phyloP scores from a whole-genome alignment of 2,888 invertebrate genomes.

The Torymus texanus region DNA sequence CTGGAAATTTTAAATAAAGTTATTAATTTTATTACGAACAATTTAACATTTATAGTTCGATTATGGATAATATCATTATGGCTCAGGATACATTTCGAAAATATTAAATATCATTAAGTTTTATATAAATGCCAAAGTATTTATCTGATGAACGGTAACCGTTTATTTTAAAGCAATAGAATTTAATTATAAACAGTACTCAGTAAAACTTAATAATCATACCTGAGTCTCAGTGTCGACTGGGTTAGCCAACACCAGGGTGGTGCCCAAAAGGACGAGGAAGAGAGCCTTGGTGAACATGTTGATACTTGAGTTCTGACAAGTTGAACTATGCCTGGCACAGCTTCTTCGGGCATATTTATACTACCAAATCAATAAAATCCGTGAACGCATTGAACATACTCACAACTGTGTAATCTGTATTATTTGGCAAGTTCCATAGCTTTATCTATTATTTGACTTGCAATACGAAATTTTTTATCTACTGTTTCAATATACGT shows the following conservation, averaged over 20 bases:
- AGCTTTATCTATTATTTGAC: too few relatives aligned
- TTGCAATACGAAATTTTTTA: too few relatives aligned
- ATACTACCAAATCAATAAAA: conserved; percentile 24
- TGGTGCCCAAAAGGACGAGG: conserved; percentile 29
- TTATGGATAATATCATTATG: too few relatives aligned
- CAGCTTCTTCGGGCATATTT: conserved; percentile 1
- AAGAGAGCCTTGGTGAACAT: conserved; percentile 41
- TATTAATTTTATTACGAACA: neutral
- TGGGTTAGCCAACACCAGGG: conserved; percentile 31
- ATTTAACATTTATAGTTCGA: neutral
- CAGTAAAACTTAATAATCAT: neutral
- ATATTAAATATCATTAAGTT: too few relatives aligned
- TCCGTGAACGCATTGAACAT: too few relatives aligned
- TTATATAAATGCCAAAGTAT: too few relatives aligned
- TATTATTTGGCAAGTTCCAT: too few relatives aligned
- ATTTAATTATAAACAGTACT: neutral
- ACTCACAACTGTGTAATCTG: too few relatives aligned
- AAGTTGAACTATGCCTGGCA: conserved; percentile 3
- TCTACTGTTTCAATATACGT: too few relatives aligned
- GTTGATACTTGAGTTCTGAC: neutral
- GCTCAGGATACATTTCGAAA: too few relatives aligned
- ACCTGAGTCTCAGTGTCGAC: neutral
- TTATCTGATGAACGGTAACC: neutral
- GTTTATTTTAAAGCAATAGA: neutral
- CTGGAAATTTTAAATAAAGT: neutral